Evolutionary conservation across 2,888 invertebrate species (phyloP).

Genomic region (Cistogaster globosa): DNA sequence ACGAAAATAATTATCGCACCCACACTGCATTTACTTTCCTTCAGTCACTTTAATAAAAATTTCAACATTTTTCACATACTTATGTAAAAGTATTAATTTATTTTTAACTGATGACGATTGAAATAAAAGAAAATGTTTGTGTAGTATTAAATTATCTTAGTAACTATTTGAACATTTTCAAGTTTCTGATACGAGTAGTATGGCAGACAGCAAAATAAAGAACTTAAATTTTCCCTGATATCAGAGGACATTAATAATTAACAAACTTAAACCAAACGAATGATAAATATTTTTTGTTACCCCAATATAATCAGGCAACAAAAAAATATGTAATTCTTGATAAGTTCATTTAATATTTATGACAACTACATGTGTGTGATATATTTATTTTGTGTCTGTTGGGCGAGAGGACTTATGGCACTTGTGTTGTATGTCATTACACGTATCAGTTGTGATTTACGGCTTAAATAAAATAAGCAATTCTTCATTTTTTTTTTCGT

Average conservation of each 20-base stretch:
- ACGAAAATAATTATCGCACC: neutral
- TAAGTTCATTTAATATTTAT: conserved; percentile 83
- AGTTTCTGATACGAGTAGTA: neutral
- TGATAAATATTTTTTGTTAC: conserved; percentile 75
- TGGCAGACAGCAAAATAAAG: neutral
- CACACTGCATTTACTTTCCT: neutral
- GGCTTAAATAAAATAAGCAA: conserved; percentile 77
- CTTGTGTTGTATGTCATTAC: conserved; percentile 68
- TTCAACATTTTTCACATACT: neutral
- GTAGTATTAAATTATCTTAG: neutral
- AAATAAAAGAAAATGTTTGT: neutral
- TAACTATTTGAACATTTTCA: neutral
- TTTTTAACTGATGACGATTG: neutral
- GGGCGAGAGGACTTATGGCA: conserved; percentile 60
- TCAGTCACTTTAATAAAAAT: neutral
- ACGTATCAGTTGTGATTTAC: conserved; percentile 79
- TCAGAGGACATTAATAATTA: conserved; percentile 82
- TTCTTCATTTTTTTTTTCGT: conserved; percentile 79
- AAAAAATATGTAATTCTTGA: conserved; percentile 72
- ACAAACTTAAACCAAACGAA: conserved; percentile 79
- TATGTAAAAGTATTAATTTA: neutral
- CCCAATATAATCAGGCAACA: conserved; percentile 37
- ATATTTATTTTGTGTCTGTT: conserved; percentile 72
- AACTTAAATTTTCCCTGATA: conserved; percentile 56
- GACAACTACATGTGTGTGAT: conserved; percentile 76